Conservation (phyloP, 2,113 vertebrate genomes). For the Lathamus discolor region DNA sequence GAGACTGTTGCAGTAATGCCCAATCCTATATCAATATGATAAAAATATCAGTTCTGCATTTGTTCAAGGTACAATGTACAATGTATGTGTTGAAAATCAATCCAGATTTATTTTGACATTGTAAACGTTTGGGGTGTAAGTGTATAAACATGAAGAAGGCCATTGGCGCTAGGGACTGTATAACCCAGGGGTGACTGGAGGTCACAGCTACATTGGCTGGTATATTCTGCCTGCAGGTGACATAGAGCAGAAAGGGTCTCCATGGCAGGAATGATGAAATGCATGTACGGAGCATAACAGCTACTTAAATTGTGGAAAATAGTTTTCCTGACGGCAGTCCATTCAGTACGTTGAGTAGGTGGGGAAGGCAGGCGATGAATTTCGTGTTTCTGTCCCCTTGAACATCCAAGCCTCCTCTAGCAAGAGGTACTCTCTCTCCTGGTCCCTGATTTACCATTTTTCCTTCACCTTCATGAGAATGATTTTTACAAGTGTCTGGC, state of each 20-base stretch:
- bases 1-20: not conserved
- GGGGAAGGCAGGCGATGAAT: not conserved
- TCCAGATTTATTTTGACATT: not conserved
- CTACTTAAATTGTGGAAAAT: not conserved
- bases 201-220: not conserved
- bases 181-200: not conserved
- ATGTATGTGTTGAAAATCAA: not conserved
- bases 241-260: not conserved
- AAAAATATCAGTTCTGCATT: not conserved
- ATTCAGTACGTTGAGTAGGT: rapidly evolving
- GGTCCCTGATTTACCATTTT: not conserved
- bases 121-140: not conserved
- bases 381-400: not conserved
- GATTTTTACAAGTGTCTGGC: not conserved
- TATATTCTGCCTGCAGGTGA: not conserved
- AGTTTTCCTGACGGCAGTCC: not conserved
- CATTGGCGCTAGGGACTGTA: rapidly evolving
- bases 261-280: not conserved
- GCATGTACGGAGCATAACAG: not conserved
- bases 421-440: not conserved
- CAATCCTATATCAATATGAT: not conserved
- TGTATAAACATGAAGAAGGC: not conserved
- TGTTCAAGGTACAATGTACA: not conserved
- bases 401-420: not conserved
- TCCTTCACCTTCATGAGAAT: not conserved